Conservation (phyloP, 2,113 vertebrate species). For the Copsychus sechellarum region DNA sequence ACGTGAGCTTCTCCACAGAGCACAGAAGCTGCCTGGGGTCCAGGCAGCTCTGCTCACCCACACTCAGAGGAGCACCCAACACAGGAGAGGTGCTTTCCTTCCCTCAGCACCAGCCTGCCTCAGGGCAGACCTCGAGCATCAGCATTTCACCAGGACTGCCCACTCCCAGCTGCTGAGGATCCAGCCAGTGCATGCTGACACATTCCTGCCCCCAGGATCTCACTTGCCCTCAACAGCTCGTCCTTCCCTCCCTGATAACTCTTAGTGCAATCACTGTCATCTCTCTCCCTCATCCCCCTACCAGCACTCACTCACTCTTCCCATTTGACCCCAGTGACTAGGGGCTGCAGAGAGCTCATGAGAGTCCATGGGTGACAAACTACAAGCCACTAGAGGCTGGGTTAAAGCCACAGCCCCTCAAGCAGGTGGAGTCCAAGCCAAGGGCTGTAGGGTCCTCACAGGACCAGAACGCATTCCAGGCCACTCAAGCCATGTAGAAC, state of each 20-base stretch:
- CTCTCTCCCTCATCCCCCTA: not conserved
- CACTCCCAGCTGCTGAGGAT: not conserved
- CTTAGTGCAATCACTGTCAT: not conserved
- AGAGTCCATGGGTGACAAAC: not conserved
- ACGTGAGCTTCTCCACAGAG: not conserved
- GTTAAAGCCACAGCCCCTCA: not conserved
- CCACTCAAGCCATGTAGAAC: not conserved
- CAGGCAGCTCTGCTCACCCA: not conserved
- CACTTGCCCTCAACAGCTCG: not conserved
- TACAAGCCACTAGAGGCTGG: not conserved
- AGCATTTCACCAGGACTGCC: not conserved
- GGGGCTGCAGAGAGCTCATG: not conserved
- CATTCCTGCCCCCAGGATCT: not conserved
- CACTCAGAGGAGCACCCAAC: not conserved
- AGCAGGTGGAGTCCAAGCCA: not conserved
- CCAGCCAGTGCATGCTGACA: not conserved
- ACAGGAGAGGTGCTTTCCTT: not conserved
- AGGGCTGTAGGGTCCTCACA: not conserved
- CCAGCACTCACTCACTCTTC: not conserved
- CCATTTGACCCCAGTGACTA: not conserved
- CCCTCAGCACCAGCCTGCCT: not conserved
- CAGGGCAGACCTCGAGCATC: not conserved
- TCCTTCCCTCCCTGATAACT: not conserved
- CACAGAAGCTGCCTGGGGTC: not conserved
- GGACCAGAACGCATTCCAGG: not conserved